Percentiles rank a stretch among this genome's conserved stretches.
phyloP scores from a whole-genome alignment of 2,888 invertebrate species.

The Syritta pipiens region DNA sequence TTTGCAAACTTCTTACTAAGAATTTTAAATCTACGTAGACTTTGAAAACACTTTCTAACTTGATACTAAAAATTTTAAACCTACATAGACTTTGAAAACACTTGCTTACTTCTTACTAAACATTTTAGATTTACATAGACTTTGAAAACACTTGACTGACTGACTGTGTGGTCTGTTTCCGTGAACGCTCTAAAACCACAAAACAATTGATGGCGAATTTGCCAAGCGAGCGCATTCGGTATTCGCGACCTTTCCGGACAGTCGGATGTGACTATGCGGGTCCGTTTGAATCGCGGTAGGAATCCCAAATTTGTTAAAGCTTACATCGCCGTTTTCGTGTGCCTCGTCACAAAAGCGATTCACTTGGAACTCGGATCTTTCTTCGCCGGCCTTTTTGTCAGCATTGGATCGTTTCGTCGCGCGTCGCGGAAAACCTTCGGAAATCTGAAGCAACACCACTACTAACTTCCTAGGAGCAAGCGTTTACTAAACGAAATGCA shows the following conservation, averaged over 20 bases:
- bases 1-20: too few relatives aligned
- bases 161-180: constrained; percentile 30
- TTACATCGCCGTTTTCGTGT: constrained; percentile 33
- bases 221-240: constrained; percentile 20
- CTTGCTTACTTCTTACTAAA: too few relatives aligned
- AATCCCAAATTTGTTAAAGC: constrained; percentile 23
- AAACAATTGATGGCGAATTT: constrained; percentile 45
- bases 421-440: constrained; percentile 24
- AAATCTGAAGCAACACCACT: constrained; percentile 24
- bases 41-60: too few relatives aligned
- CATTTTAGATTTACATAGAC: too few relatives aligned
- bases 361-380: constrained; percentile 38
- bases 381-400: constrained; percentile 6
- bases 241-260: constrained; percentile 30
- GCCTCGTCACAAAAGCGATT: constrained; percentile 39
- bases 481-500: constrained; percentile 1
- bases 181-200: neutral
- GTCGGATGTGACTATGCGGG: constrained; percentile 30
- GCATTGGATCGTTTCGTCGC: constrained; percentile 20
- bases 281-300: neutral
- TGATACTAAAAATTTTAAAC: too few relatives aligned
- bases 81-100: too few relatives aligned
- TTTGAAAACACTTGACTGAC: too few relatives aligned
- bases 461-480: constrained; percentile 15
- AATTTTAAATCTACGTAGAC: too few relatives aligned